Evolutionary conservation across 2,797 vertebrate species (phyloP).

Genomic region (Ctenosaura bakeri): DNA sequence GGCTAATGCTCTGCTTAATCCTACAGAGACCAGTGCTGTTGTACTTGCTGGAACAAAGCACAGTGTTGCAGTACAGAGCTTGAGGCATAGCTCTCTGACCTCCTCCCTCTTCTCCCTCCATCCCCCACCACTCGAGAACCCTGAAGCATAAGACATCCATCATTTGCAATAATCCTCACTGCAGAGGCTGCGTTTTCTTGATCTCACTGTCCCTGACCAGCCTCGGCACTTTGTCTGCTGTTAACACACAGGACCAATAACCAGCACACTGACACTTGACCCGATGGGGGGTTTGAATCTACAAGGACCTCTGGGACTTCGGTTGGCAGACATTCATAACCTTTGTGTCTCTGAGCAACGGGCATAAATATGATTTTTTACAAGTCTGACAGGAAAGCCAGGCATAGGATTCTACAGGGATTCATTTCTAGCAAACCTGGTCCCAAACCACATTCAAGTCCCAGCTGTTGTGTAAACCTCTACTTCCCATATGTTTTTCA

Average conservation of each 20-base stretch:
- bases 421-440: background rate
- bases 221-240: slow-evolving; percentile 9
- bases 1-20: slow-evolving; percentile 31
- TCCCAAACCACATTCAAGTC: background rate
- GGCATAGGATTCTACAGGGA: background rate
- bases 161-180: slow-evolving; percentile 24
- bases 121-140: background rate
- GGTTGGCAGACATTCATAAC: slow-evolving; percentile 7
- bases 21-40: background rate
- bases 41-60: background rate
- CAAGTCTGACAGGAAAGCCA: background rate
- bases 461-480: background rate
- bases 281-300: background rate
- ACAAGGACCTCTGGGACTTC: slow-evolving; percentile 25
- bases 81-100: background rate
- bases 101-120: background rate
- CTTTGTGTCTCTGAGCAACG: background rate
- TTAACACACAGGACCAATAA: background rate
- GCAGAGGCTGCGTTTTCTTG: background rate
- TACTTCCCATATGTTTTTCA: background rate
- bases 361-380: background rate
- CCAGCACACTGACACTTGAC: background rate
- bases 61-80: background rate
- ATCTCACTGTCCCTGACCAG: slow-evolving; percentile 8
- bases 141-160: slow-evolving; percentile 39